Evolutionary conservation across 2,888 invertebrate species (phyloP), one percentile per base, ranked within the genome.

Genomic region (Campoplex capitator): DNA sequence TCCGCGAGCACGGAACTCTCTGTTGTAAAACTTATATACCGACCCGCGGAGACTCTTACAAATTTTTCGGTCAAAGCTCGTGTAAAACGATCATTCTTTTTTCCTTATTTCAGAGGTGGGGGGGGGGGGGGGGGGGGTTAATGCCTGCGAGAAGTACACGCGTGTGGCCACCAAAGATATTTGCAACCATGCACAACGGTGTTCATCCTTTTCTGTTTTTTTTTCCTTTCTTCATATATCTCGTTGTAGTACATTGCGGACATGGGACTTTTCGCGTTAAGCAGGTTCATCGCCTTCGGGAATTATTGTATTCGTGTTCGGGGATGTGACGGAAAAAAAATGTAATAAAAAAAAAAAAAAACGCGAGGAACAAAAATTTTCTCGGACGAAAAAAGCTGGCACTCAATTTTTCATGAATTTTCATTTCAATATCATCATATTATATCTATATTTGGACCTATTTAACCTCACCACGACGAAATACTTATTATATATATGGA

Each of bases 1-100:
- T 93, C 92, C 92, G 91, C 75, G 85, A 38, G 92, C 92, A 83
- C 90, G 91, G 92, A 90, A 93, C 93, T 93, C 89, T 91, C 92
- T 84, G 45, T 67, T 38, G 70, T 71, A 75, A 70, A 79, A 54
- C 70, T 76, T 56, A 70, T 75, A 38, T 51, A 56, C 56, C 70
- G 28, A 45, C 48, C 73, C 38, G 58, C 54, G 74, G 18, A 73
- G 68, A 79, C n/a, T 85, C 70, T 71, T 77, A 78, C 81, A 83
- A 84, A 83, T 73, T 86, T 87, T 83, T 84, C 80, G 84, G 85
- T 82, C 83, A 88, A 88, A 88, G 83, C 76, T 84, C 84, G 71
- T 88, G 86, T 86, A 80, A 62, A 70, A 73, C 70, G 73, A 35
- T 48, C 32, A 54, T 48, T 11, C 78, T 74, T 88, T 76, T 45